These are phyloP conservation scores for Trialeurodes vaporariorum DNA, from an alignment of 1,140 invertebrate genomes.

Conservation along the genomic window DNA sequence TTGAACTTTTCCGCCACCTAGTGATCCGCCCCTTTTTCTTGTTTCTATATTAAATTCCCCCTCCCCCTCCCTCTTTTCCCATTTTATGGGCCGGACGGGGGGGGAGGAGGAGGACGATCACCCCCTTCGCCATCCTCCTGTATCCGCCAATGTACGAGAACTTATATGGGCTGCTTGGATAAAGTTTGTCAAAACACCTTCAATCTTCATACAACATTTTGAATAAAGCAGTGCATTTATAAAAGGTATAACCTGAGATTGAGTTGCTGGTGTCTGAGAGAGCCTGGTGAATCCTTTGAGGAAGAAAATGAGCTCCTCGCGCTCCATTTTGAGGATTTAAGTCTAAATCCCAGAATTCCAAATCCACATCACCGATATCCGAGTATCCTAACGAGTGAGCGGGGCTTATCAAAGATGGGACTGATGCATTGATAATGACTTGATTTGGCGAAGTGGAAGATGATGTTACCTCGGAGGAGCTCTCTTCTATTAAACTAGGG, in stretches of 20 bases:
- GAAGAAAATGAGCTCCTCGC: constrained; percentile 17
- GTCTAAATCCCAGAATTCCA: constrained; percentile 68
- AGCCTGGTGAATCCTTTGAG: constrained; percentile 23
- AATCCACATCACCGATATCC: constrained; percentile 52
- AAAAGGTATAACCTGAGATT: constrained; percentile 37
- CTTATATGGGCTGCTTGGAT: no score
- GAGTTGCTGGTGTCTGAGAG: constrained; percentile 35
- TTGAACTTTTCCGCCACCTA: no score
- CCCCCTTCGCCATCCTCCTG: no score
- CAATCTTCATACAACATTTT: no score
- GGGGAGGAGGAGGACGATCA: no score
- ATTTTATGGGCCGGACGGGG: no score
- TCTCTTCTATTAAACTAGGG: constrained; percentile 34
- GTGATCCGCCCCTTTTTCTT: no score
- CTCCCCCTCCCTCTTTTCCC: no score
- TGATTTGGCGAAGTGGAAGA: constrained; percentile 40
- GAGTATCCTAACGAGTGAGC: constrained; percentile 51
- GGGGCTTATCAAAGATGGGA: constrained; percentile 41
- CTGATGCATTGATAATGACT: constrained; percentile 33
- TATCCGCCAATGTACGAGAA: no score
- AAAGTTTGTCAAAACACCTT: no score
- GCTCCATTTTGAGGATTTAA: constrained; percentile 29
- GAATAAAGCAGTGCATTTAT: no score
- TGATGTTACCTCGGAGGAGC: constrained; percentile 59
- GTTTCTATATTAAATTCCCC: no score